These are phyloP conservation scores for Sciurus carolinensis DNA, from an alignment of 2,797 vertebrate species.

Conservation along the genomic window DNA sequence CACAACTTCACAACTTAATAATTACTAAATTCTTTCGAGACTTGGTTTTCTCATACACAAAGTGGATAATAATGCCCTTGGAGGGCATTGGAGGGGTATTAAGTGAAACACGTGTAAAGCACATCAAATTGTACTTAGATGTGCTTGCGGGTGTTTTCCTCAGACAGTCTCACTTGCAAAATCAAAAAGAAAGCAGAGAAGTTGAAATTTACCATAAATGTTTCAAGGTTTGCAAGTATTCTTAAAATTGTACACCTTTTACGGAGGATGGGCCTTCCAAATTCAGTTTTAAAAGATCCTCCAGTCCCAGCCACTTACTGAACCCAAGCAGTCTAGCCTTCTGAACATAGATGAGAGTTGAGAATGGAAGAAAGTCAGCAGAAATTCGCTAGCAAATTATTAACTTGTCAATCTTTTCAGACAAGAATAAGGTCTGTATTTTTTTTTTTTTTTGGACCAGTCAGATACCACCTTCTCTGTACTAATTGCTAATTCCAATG, in stretches of 20 bases:
- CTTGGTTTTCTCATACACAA: slow-evolving; percentile 9
- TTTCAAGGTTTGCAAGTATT: neutral
- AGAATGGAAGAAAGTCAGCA: neutral
- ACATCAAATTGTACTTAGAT: neutral
- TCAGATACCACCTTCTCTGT: neutral
- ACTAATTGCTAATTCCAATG: slow-evolving; percentile 8
- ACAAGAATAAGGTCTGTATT: neutral
- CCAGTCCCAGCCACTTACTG: neutral
- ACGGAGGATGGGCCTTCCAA: neutral
- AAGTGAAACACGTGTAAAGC: slow-evolving; percentile 17
- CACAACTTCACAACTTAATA: neutral
- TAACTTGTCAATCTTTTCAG: neutral
- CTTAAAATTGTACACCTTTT: neutral
- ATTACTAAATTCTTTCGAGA: neutral
- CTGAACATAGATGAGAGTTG: neutral
- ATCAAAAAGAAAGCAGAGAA: neutral
- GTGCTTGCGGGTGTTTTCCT: neutral
- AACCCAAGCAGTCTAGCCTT: slow-evolving; percentile 4
- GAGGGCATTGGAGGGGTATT: neutral
- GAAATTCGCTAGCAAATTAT: neutral
- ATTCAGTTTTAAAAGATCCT: neutral
- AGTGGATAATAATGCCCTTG: neutral
- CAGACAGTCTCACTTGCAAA: neutral
- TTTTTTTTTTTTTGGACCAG: neutral
- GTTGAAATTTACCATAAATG: neutral